Evolutionary conservation across 2,797 vertebrate species (phyloP).

Genomic region (Sylvia borin): DNA sequence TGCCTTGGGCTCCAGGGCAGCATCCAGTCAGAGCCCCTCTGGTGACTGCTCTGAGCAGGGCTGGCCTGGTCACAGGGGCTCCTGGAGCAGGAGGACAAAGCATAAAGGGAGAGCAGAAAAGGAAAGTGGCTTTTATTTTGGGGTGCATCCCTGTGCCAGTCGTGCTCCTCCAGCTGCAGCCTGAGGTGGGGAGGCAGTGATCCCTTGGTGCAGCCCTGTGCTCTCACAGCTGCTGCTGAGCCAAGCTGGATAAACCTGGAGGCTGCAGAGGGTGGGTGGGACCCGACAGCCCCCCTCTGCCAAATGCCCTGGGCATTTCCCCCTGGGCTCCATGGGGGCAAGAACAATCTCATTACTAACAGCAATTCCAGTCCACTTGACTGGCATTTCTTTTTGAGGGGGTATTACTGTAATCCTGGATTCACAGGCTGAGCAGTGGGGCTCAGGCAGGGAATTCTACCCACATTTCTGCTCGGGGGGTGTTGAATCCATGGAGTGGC

Average conservation of each 20-base stretch:
- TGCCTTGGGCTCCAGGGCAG: not conserved
- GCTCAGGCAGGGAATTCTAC: not conserved
- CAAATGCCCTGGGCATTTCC: not conserved
- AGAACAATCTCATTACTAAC: not conserved
- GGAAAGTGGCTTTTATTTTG: not conserved
- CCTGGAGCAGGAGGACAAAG: not conserved
- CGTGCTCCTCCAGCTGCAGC: not conserved
- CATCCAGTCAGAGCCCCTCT: not conserved
- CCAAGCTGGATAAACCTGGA: not conserved
- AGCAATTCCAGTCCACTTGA: fast-evolving
- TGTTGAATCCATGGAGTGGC: not conserved
- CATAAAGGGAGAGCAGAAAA: not conserved
- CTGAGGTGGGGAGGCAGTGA: fast-evolving
- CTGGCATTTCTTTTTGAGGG: not conserved
- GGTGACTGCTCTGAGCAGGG: not conserved
- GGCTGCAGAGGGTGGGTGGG: not conserved
- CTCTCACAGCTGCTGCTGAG: not conserved
- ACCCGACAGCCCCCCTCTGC: not conserved
- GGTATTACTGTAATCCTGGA: not conserved
- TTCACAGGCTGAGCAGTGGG: not conserved
- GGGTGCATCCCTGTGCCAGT: not conserved
- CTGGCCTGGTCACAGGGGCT: not conserved
- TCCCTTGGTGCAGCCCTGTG: not conserved
- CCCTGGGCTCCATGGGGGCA: fast-evolving
- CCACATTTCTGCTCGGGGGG: not conserved